Base-by-base conservation (phyloP, 2,113 vertebrate genomes). In the Trichechus manatus region DNA sequence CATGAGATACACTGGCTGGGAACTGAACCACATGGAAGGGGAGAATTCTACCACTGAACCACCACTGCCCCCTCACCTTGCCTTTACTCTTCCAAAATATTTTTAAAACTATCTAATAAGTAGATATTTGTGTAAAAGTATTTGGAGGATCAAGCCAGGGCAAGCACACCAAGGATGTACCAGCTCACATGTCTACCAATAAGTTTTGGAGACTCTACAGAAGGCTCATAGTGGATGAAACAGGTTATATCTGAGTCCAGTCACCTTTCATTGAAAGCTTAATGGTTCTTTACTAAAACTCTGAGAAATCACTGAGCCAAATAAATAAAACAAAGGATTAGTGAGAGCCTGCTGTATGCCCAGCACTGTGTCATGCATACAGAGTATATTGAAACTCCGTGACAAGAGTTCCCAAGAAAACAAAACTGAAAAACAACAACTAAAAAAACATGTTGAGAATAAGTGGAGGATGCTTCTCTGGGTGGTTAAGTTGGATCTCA, bases 381-480 rank as follows among this genome's bases (percentile, higher is more conserved):
- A 89, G 72, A 13, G 7, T 74, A 61, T 50, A 85, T 27, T 56
- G 44, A 80, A 31, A 86, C 33, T 68, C 75, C 63, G 81, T 86
- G 64, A 42, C 63, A 95, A 56, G 9, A 44, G 44, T 75, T 85
- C 75, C 85, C 85, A 92, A 81, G 85, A 80, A 96, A 93, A 96
- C 22, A 92, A 66, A 92, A 83, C 31, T 66, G 4, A 79, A 79
- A 15, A 68, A 68, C 4, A 68, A 56, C 11, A 11, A 70, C 14
- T 63, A 63, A 70, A 87, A 74, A 15, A 15, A 82, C 22, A 22
- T 22, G 70, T 10, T 94, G 88, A 70, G 77, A 87, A 63, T 94
- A 92, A 94, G 70, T 20, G 72, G 9, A 31, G 19, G 0, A 5
- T 84, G 7, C 56, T 81, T 93, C 79, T 88, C 56, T 86, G 15